These are phyloP conservation scores for Nasalis larvatus DNA, from an alignment of 2,113 vertebrate species.

Conservation along the genomic window DNA sequence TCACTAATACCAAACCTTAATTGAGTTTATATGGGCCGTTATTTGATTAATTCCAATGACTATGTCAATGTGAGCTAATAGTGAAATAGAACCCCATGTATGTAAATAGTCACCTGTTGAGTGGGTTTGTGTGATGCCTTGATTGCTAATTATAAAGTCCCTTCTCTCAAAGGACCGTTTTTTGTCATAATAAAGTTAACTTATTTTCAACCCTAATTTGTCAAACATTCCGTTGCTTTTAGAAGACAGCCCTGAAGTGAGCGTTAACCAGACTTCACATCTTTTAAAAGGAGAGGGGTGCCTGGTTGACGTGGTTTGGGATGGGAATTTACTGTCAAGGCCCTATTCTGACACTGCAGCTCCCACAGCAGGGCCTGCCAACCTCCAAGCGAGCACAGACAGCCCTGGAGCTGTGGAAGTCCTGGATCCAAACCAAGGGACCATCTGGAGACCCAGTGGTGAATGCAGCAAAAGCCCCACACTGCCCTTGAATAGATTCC, in stretches of 20 bases:
- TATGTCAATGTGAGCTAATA: not conserved
- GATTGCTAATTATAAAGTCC: too few relatives aligned
- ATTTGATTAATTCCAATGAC: not conserved
- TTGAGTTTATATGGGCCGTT: not conserved
- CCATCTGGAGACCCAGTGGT: not conserved
- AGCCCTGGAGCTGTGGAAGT: not conserved
- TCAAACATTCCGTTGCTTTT: not conserved
- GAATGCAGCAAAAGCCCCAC: not conserved
- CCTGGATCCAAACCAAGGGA: not conserved
- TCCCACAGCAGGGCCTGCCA: not conserved
- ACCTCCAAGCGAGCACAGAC: not conserved
- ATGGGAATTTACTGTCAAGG: not conserved
- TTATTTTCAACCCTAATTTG: not conserved
- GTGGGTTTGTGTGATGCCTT: not conserved
- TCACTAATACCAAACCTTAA: not conserved
- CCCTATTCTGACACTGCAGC: not conserved
- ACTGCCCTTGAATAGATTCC: not conserved
- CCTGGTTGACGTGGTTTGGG: not conserved
- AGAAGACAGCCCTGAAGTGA: not conserved
- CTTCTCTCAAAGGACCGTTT: not conserved
- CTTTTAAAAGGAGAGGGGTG: not conserved
- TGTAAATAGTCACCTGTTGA: not conserved
- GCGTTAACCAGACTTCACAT: not conserved
- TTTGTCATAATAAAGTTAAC: not conserved
- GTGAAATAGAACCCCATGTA: not conserved